phyloP scores from a whole-genome alignment of 2,888 invertebrate genomes.

The Agriopis aurantiaria region DNA sequence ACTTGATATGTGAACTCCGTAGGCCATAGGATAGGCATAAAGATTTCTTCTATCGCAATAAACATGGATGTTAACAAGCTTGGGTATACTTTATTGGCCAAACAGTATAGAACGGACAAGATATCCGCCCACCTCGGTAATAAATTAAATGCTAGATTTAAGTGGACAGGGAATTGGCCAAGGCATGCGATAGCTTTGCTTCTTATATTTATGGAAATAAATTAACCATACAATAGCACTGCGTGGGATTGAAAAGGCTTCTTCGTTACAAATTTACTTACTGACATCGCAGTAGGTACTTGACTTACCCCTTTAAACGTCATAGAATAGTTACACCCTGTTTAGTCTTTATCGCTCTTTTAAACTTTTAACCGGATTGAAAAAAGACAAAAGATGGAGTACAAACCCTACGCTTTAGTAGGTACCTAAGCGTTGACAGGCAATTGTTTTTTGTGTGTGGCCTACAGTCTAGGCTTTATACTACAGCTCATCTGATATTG shows the following conservation, averaged over 20 bases:
- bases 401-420: too few relatives aligned
- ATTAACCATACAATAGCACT: not conserved
- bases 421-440: too few relatives aligned
- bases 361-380: too few relatives aligned
- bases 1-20: not conserved
- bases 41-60: slow-evolving; percentile 3
- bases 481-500: too few relatives aligned
- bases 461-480: too few relatives aligned
- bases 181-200: slow-evolving; percentile 7
- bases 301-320: too few relatives aligned
- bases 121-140: slow-evolving; percentile 15
- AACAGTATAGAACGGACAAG: slow-evolving; percentile 1
- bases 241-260: too few relatives aligned
- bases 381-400: not conserved
- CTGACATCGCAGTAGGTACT: too few relatives aligned
- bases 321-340: too few relatives aligned
- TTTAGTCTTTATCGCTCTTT: too few relatives aligned
- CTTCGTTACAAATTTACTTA: too few relatives aligned
- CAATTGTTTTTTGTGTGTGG: too few relatives aligned
- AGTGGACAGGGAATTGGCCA: slow-evolving; percentile 19
- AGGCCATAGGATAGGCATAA: slow-evolving; percentile 1
- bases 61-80: slow-evolving; percentile 19
- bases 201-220: slow-evolving; percentile 10
- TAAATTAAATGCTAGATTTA: slow-evolving; percentile 19
- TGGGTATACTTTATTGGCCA: not conserved